Evolutionary conservation across 2,797 vertebrate species (phyloP), one percentile per base, ranked within the genome.

Genomic region (Acrocephalus scirpaceus): DNA sequence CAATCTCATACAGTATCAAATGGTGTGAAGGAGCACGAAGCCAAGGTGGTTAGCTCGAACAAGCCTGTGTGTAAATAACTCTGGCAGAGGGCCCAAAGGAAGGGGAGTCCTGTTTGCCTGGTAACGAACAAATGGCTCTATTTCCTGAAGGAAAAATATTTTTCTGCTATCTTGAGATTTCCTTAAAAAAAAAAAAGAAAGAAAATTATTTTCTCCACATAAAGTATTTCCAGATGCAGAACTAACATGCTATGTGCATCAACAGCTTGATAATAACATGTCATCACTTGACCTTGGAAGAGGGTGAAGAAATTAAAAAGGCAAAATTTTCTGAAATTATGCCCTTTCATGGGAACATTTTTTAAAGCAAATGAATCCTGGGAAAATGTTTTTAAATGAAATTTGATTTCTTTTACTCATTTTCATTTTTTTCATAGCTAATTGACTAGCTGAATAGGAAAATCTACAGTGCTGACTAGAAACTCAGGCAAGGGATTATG

Each of bases 381-480:
- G 93, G 90, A 85, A 96, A 91, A 77, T 11, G 62, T 44, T 96
- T 96, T 90, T 62, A 71, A 96, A 96, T 96, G 88, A 95, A 91
- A 92, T 82, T 67, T 83, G 6, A 83, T 93, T 92, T 91, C 81
- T 96, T 93, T 93, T 94, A 79, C 62, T 96, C 16, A 60, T 97
- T 97, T 96, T 61, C 76, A 70, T 95, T 95, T 97, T 96, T 96
- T 97, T 93, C 93, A 48, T 82, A 87, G 88, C 72, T 97, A 97
- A 97, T 96, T 97, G 96, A 95, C 92, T 96, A 86, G 65, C 93
- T 92, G 74, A 96, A 96, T 88, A 85, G 47, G 79, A 93, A 96
- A 96, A 94, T 91, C 85, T 67, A 95, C 83, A 96, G 64, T 80
- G 80, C 90, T 90, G 88, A 94, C 91, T 93, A 60, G 61, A 91